Evolutionary conservation across 2,113 vertebrate species (phyloP).

Genomic region (Garra rufa): DNA sequence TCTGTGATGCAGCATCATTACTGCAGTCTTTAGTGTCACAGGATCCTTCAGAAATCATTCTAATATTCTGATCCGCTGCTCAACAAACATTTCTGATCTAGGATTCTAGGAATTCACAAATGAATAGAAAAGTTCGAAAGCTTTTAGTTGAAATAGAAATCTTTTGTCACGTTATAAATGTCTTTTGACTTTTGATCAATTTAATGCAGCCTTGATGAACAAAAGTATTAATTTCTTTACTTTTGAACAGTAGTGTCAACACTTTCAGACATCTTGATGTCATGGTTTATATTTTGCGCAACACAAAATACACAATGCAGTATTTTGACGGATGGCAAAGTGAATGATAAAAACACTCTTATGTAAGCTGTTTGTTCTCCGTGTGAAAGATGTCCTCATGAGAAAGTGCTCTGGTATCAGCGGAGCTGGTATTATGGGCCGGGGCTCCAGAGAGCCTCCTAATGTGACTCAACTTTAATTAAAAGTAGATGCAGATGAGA

Average conservation of each 20-base stretch:
- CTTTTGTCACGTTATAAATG: neutral
- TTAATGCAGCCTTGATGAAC: neutral
- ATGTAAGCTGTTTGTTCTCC: neutral
- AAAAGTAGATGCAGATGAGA: constrained; percentile 44
- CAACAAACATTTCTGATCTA: neutral
- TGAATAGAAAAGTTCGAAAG: neutral
- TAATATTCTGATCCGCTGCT: neutral
- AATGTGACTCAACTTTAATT: constrained; percentile 41
- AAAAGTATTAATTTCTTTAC: neutral
- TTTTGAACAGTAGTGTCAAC: neutral
- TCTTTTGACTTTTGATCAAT: neutral
- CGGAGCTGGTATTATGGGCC: no score
- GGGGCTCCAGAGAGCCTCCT: neutral
- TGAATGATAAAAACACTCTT: neutral
- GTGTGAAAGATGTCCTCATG: neutral
- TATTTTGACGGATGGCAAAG: neutral
- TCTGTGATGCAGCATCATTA: neutral
- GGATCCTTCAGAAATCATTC: neutral
- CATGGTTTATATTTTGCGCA: no score
- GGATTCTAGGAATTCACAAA: no score
- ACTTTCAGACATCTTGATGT: no score
- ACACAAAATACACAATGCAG: neutral
- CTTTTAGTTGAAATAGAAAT: neutral
- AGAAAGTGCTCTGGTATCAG: neutral
- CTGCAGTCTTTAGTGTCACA: neutral